phyloP scores from a whole-genome alignment of 30 jellyfish, hydroid and myxozoan species.

The Cassiopea xamachana region DNA sequence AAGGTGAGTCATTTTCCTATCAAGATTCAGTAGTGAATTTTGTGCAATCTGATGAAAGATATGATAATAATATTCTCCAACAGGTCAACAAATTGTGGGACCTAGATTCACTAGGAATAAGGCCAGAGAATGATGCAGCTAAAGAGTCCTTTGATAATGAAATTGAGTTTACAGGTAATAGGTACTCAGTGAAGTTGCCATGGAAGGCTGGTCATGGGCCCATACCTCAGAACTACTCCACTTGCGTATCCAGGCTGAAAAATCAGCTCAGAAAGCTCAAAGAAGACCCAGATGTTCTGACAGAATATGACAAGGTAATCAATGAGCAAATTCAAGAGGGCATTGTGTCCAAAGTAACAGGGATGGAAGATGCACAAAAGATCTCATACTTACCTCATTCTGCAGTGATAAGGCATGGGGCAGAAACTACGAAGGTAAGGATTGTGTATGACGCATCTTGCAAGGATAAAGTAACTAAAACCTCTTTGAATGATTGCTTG shows the following conservation, averaged over 20 bases:
- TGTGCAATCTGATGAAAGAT: not conserved
- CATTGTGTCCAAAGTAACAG: conserved; percentile 42
- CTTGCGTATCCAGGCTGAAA: conserved; percentile 5
- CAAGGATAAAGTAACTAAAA: conserved; percentile 14
- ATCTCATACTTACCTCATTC: conserved; percentile 37
- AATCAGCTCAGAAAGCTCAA: conserved; percentile 18
- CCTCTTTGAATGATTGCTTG: conserved; percentile 51
- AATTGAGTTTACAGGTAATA: conserved; percentile 22
- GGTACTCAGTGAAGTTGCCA: conserved; percentile 33
- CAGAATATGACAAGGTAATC: conserved; percentile 9
- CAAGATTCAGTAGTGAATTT: not conserved
- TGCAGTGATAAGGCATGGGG: conserved; percentile 50
- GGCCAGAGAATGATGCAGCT: conserved; percentile 16
- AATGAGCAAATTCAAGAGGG: conserved; percentile 49
- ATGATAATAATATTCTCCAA: not conserved
- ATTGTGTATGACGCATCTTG: conserved; percentile 65
- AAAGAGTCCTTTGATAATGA: not conserved
- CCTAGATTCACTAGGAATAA: conserved; percentile 19
- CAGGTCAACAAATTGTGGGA: conserved; percentile 39
- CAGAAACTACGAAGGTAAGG: conserved; percentile 66
- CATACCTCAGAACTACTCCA: conserved; percentile 4
- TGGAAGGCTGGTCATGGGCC: conserved; percentile 53
- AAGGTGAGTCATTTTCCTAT: not conserved
- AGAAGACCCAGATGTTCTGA: conserved; percentile 8
- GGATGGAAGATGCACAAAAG: conserved; percentile 29